Base-by-base conservation (phyloP, 2,113 vertebrate species). In the Phaethornis superciliosus region DNA sequence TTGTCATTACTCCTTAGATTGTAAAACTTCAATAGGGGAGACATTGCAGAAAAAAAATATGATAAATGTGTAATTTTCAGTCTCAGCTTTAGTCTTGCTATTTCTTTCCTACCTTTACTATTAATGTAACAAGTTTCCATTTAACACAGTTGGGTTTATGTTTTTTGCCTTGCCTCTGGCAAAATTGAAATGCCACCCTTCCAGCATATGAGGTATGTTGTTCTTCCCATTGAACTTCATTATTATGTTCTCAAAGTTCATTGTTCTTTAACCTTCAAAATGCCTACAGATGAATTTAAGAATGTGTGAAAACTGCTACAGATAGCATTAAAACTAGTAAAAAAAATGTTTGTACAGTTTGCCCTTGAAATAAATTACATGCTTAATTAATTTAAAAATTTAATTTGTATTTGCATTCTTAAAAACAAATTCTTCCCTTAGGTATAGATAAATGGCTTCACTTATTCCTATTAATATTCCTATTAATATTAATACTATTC, bases 381-480 rank as follows among this genome's bases (percentile, higher is more conserved):
- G 85, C 75, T 58, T 85, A 55, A 63, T 93, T 91, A 88, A 89
- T 85, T 95, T 85, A 91, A 91, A 70, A 72, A 59, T n/a, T 55
- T 89, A 92, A 89, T 77, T 70, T 95, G 40, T 72, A 59, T 85
- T 89, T 92, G 65, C 77, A 56, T 93, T 89, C 71, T 91, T 91
- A 74, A 81, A 91, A 95, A 76, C 52, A 89, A 82, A 35, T 80
- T 89, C 26, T 80, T 89, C 62, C 51, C 59, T 88, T 32, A 67
- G 42, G 32, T 94, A 18, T 47, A 84, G 60, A 70, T 71, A 72
- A 64, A 65, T 5, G 6, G 11, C 35, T 65, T 92, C 8, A 37
- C n/a, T 87, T 79, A 10, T 10, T n/a, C n/a, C n/a, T n/a, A n/a
- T n/a, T n/a, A n/a, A n/a, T n/a, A n/a, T n/a, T n/a, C n/a, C n/a